Evolutionary conservation across 2,888 invertebrate species (phyloP).

Genomic region (Drosophila yooni): DNA sequence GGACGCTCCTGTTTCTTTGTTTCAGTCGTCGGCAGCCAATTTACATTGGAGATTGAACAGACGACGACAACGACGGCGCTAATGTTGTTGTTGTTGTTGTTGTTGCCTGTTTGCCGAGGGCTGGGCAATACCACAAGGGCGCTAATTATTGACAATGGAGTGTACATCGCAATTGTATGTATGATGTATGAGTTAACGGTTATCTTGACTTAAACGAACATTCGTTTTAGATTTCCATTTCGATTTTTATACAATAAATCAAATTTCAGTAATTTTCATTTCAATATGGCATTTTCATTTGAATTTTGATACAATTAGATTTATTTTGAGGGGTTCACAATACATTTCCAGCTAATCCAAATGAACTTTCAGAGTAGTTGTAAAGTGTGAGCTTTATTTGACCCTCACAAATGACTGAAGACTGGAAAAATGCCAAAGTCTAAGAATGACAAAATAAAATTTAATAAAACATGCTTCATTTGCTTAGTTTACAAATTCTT

Average conservation of each 20-base stretch:
- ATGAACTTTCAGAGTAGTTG: neutral
- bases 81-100: neutral
- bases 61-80: neutral
- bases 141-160: constrained; percentile 35
- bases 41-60: constrained; percentile 50
- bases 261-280: neutral
- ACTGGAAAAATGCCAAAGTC: neutral
- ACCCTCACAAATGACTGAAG: neutral
- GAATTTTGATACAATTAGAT: neutral
- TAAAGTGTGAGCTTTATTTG: neutral
- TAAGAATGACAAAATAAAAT: neutral
- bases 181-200: neutral
- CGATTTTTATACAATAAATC: too few species aligned
- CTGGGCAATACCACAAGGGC: constrained; percentile 18
- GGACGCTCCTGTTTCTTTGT: constrained; percentile 49
- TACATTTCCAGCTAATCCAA: constrained; percentile 1
- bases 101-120: constrained; percentile 13
- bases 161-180: constrained; percentile 1
- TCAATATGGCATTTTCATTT: neutral
- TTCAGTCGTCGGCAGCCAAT: constrained; percentile 45
- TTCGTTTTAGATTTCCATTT: neutral
- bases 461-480: neutral
- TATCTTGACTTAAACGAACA: neutral
- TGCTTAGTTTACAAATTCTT: neutral
- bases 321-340: neutral